Conservation (phyloP, 2,888 invertebrate species). For the Tridacna gigas region DNA sequence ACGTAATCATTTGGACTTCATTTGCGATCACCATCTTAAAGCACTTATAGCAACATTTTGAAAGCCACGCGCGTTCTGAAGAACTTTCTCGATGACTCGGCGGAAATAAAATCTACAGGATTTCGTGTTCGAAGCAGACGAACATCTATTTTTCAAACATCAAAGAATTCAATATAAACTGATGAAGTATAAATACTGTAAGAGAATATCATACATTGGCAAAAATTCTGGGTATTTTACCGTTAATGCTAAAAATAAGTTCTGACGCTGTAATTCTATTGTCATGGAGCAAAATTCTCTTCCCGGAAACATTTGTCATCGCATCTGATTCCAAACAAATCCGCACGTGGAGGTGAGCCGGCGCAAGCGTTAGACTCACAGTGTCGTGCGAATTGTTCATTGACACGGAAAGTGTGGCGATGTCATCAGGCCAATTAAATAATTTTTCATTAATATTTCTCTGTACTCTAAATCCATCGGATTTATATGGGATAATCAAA, state of each 20-base stretch:
- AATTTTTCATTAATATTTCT: conserved; percentile 16
- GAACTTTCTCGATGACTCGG: too few relatives aligned
- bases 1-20: too few relatives aligned
- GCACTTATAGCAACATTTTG: too few relatives aligned
- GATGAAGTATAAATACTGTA: too few relatives aligned
- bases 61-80: too few relatives aligned
- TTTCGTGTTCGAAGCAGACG: background rate
- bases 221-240: background rate
- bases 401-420: background rate
- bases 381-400: conserved; percentile 17
- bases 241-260: background rate
- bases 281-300: background rate
- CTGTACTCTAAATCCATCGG: background rate
- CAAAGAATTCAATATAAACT: too few relatives aligned
- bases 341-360: conserved; percentile 26
- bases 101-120: too few relatives aligned
- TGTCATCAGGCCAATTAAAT: conserved; percentile 18
- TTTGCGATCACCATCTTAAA: too few relatives aligned
- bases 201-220: background rate
- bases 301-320: conserved; percentile 29
- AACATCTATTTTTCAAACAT: background rate
- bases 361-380: conserved; percentile 14
- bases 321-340: conserved; percentile 1
- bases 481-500: too few relatives aligned
- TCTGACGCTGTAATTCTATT: background rate